Base-by-base conservation (phyloP, 2,797 vertebrate species). In the Hemitrygon akajei region DNA sequence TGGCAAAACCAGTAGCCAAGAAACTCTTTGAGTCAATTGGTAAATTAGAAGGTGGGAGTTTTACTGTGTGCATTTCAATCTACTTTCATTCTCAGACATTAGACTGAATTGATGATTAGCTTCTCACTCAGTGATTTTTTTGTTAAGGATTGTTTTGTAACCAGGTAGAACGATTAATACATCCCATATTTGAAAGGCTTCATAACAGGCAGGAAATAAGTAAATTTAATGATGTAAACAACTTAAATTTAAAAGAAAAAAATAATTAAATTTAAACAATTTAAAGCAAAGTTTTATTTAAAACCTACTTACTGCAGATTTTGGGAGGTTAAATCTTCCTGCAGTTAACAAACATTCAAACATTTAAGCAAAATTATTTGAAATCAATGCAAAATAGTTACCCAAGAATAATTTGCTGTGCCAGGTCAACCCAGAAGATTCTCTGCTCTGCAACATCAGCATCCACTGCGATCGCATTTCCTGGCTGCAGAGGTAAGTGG, bases 351-450 rank as follows among this genome's bases (percentile, higher is more conserved):
- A 47, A 18, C 25, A 25, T 75, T 71, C 18, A 75, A 75, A 75
- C 22, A 40, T 20, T 40, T 14, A 12, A 79, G n/a, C 34, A 79
- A 79, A 37, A 7, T 76, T 76, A 30, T 79, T 37, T 37, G 34
- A n/a, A 12, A 37, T 84, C n/a, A 69, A n/a, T 69, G 75, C 27
- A 93, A 47, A 25, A 27, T 14, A 71, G 12, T 95, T 97, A 99
- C 99, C 98, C 98, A 95, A 98, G 98, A 93, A 99, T 98, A 77
- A 98, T 97, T 95, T 97, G 99, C 94, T 98, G 98, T 30, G 98
- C 97, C 82, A 98, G 95, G 95, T 99, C 99, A 56, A 98, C 98
- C 98, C 99, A 99, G 95, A 98, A 99, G 27, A 99, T 97, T 93
- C 95, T 97, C 95, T 99, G 98, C 94, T 97, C 98, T 94, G 96